phyloP scores from a whole-genome alignment of 2,888 invertebrate genomes.

The Drosophila gaucha region DNA sequence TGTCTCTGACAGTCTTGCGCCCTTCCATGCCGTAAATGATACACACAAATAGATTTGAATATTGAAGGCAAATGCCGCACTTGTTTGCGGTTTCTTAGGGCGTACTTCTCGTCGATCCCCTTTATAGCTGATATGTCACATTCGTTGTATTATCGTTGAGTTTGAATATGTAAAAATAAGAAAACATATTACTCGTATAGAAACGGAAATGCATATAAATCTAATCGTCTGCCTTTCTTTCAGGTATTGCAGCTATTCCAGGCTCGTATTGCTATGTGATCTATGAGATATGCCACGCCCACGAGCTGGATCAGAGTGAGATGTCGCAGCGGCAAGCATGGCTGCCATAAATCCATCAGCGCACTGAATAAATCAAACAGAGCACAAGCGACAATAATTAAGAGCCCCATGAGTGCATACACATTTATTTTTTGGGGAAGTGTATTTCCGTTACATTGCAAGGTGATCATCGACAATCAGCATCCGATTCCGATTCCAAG shows the following conservation, averaged over 20 bases:
- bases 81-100: slow-evolving; percentile 16
- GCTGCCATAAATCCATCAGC: slow-evolving; percentile 78
- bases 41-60: background rate
- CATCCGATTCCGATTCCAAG: slow-evolving; percentile 48
- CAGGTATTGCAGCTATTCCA: slow-evolving; percentile 65
- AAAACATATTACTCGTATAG: background rate
- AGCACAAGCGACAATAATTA: slow-evolving; percentile 64
- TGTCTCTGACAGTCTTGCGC: background rate
- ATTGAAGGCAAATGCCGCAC: slow-evolving; percentile 7
- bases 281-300: slow-evolving; percentile 63
- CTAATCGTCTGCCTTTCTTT: slow-evolving; percentile 63
- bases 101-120: background rate
- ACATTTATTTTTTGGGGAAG: slow-evolving; percentile 31
- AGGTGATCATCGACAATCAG: slow-evolving; percentile 68
- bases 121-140: background rate
- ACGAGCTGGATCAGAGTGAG: slow-evolving; percentile 30
- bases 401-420: slow-evolving; percentile 48
- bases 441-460: slow-evolving; percentile 66
- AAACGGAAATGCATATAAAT: slow-evolving; percentile 66
- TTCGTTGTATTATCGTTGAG: background rate
- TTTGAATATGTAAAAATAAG: slow-evolving; percentile 3
- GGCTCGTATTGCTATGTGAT: slow-evolving; percentile 55
- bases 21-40: background rate
- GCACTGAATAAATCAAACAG: slow-evolving; percentile 67
- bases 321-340: slow-evolving; percentile 53